These are phyloP conservation scores for Epinotia brunnichana DNA, from an alignment of 2,888 invertebrate species.

Conservation along the genomic window DNA sequence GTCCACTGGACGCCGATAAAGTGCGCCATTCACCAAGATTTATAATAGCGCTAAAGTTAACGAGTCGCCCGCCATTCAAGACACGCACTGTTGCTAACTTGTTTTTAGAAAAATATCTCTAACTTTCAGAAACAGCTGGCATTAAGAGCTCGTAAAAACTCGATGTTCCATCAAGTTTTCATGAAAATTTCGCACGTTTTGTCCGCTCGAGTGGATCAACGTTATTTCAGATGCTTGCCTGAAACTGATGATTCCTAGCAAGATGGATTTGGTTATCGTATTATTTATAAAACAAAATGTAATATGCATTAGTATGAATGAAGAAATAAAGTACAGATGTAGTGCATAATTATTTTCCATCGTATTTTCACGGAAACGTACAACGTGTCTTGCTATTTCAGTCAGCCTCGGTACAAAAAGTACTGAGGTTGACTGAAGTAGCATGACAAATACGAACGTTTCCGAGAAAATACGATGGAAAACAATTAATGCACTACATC, in stretches of 20 bases:
- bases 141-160: constrained; percentile 60
- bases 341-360: too few species aligned
- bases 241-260: neutral
- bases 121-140: constrained; percentile 67
- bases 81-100: constrained; percentile 72
- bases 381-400: too few species aligned
- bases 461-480: too few species aligned
- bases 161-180: constrained; percentile 55
- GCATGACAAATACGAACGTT: too few species aligned
- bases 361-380: too few species aligned
- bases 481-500: too few species aligned
- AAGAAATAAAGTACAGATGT: too few species aligned
- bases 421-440: too few species aligned
- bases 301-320: neutral
- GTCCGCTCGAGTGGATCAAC: constrained; percentile 32
- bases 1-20: constrained; percentile 68
- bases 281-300: neutral
- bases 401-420: too few species aligned
- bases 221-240: constrained; percentile 26
- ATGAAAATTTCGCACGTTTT: constrained; percentile 49
- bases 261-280: neutral
- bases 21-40: constrained; percentile 71
- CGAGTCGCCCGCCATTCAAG: constrained; percentile 70
- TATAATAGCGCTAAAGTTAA: constrained; percentile 76
- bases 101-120: constrained; percentile 71